Percentiles rank a stretch among this genome's conserved stretches.
phyloP scores from a whole-genome alignment of 2,888 invertebrate genomes.

The Hirtodrosophila alboralis region DNA sequence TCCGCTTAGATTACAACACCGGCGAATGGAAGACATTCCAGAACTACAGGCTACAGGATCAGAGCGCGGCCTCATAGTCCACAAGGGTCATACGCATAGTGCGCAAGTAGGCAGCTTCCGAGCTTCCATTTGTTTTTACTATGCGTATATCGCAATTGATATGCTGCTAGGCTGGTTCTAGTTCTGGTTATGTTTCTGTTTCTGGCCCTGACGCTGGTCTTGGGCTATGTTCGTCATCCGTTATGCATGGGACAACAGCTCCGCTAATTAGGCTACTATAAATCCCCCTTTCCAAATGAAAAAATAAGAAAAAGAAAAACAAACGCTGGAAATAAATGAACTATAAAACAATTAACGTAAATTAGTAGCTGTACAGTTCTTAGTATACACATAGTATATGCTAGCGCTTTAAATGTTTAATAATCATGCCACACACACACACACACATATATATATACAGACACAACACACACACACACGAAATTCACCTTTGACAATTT shows the following conservation, averaged over 20 bases:
- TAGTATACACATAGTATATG: constrained; percentile 71
- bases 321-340: constrained; percentile 56
- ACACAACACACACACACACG: constrained; percentile 12
- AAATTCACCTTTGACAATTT: constrained; percentile 1
- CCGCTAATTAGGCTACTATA: constrained; percentile 62
- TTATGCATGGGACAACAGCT: constrained; percentile 40
- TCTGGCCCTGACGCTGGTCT: too few relatives aligned
- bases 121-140: not conserved
- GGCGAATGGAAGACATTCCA: constrained; percentile 98
- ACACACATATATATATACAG: constrained; percentile 6
- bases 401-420: constrained; percentile 69
- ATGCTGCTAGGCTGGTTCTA: constrained; percentile 14
- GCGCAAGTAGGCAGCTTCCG: constrained; percentile 46
- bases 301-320: too few relatives aligned
- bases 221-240: constrained; percentile 31
- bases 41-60: constrained; percentile 92
- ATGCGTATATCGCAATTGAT: constrained; percentile 45
- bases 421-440: constrained; percentile 41
- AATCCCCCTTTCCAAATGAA: constrained; percentile 27
- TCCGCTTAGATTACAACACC: constrained; percentile 99
- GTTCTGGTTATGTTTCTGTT: constrained; percentile 1
- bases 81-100: constrained; percentile 74
- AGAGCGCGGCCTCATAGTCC: constrained; percentile 77
- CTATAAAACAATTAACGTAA: constrained; percentile 72
- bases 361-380: constrained; percentile 75